A percentile compares a stretch with the other conserved stretches of the same genome.
These are phyloP conservation scores for Ophthalmolycus amberensis DNA, from an alignment of 2,113 vertebrate genomes.

Conservation along the genomic window DNA sequence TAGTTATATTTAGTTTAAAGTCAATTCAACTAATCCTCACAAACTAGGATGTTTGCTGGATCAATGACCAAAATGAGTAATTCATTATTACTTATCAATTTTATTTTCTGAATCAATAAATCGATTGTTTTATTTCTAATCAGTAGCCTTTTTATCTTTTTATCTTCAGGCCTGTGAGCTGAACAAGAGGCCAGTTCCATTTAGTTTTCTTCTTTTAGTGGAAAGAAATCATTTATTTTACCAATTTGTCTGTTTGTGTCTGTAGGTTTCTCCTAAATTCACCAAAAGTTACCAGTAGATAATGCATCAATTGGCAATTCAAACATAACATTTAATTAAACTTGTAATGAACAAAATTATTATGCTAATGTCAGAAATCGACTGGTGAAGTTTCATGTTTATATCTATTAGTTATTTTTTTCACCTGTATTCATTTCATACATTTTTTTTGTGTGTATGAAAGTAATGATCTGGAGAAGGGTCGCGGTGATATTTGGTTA, in stretches of 20 bases:
- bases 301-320: neutral
- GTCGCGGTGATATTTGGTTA: too few relatives aligned
- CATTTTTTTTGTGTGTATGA: too few relatives aligned
- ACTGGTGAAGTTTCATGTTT: neutral
- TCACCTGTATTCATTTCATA: too few relatives aligned
- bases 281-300: neutral
- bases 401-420: neutral
- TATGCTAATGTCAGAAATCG: neutral
- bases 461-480: neutral
- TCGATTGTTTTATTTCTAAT: neutral
- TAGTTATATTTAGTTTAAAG: neutral
- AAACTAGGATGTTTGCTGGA: neutral
- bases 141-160: neutral
- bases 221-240: too few relatives aligned
- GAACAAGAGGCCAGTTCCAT: neutral
- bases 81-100: neutral
- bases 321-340: neutral
- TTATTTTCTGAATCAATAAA: neutral
- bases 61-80: neutral
- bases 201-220: neutral
- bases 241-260: neutral
- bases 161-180: neutral
- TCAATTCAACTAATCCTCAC: neutral
- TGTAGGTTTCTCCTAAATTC: neutral
- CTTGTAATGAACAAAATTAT: neutral